Conservation (phyloP, 2,888 invertebrate genomes). For the Lasioglossum zephyrum region DNA sequence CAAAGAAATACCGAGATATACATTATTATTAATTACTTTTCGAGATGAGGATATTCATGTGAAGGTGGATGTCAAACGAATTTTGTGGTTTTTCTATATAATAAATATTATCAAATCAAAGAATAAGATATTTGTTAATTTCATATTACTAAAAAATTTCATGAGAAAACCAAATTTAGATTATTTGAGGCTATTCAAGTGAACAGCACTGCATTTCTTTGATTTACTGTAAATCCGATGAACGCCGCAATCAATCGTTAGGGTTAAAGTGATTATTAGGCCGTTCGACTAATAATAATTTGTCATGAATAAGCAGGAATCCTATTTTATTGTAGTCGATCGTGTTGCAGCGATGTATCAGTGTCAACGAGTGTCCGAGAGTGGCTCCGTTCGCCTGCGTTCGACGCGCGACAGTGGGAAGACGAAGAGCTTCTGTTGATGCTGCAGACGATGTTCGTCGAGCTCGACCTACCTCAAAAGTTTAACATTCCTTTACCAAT, state of each 20-base stretch:
- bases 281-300: neutral
- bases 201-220: no score
- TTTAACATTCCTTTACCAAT: conserved; percentile 90
- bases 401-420: conserved; percentile 93
- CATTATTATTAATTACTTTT: no score
- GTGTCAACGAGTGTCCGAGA: conserved; percentile 88
- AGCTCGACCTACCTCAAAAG: conserved; percentile 90
- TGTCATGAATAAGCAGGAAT: neutral
- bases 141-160: no score
- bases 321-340: neutral
- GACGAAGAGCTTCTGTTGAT: conserved; percentile 92
- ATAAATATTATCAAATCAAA: no score
- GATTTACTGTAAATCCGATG: neutral
- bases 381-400: conserved; percentile 89
- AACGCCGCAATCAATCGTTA: no score
- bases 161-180: no score
- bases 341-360: conserved; percentile 86
- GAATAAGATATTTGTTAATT: no score
- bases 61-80: no score
- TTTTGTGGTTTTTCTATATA: no score
- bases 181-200: no score
- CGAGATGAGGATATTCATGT: no score
- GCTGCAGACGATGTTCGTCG: conserved; percentile 93
- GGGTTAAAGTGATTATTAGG: neutral
- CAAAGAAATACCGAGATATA: no score